Evolutionary conservation across 2,113 vertebrate species (phyloP).

Genomic region (Hydropotes inermis): DNA sequence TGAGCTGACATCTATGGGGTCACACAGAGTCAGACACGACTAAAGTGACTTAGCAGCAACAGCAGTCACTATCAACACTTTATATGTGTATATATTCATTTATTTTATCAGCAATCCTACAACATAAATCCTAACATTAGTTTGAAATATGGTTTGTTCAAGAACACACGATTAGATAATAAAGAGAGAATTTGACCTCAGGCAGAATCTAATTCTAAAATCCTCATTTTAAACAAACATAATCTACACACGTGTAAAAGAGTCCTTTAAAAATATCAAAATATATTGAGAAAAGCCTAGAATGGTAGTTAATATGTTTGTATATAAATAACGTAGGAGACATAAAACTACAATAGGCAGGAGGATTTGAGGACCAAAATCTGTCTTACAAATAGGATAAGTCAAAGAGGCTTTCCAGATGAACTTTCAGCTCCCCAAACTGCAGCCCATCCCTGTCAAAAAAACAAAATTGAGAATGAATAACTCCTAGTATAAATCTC

Average conservation of each 20-base stretch:
- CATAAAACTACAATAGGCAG: neutral
- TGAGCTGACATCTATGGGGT: too few relatives aligned
- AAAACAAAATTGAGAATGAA: constrained; percentile 5
- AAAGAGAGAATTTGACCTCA: neutral
- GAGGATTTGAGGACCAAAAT: neutral
- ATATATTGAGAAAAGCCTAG: neutral
- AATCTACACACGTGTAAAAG: neutral
- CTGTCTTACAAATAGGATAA: neutral
- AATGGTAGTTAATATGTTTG: neutral
- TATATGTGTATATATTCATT: neutral
- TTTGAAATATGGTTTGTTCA: neutral
- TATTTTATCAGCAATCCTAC: neutral
- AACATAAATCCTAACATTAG: neutral
- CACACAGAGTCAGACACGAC: too few relatives aligned
- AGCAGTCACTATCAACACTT: neutral
- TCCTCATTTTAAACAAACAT: neutral
- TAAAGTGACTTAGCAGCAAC: too few relatives aligned
- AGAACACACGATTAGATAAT: neutral
- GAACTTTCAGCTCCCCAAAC: neutral
- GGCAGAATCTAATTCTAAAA: neutral
- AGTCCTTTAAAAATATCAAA: neutral
- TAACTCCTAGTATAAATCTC: neutral
- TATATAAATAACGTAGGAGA: neutral
- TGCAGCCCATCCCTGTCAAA: neutral
- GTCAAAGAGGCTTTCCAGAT: neutral